Evolutionary conservation across 2,888 invertebrate genomes (phyloP).

Genomic region (Peribatodes rhomboidaria): DNA sequence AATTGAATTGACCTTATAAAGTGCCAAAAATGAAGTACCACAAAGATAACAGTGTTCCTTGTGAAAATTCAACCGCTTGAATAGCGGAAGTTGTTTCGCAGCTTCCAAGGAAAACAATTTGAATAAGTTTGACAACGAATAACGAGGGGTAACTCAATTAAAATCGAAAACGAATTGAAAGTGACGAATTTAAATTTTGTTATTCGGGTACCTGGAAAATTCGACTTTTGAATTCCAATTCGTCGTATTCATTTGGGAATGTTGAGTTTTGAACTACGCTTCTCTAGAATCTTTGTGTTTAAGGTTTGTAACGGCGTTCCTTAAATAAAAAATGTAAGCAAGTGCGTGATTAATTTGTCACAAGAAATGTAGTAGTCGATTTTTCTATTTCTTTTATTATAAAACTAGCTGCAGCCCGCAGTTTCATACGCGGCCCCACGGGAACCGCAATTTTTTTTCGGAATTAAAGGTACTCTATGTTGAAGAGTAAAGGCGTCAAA

Average conservation of each 20-base stretch:
- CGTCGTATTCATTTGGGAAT: not conserved
- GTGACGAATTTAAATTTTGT: constrained; percentile 23
- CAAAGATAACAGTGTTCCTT: not conserved
- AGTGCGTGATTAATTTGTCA: too few species aligned
- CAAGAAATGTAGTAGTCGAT: too few species aligned
- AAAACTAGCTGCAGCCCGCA: too few species aligned
- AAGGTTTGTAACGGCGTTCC: not conserved
- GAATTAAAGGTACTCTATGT: too few species aligned
- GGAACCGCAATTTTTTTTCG: too few species aligned
- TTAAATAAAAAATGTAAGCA: not conserved
- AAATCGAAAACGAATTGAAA: constrained; percentile 19
- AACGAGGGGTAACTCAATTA: constrained; percentile 26
- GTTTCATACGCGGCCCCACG: too few species aligned
- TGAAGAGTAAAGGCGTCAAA: too few species aligned
- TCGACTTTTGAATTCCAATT: constrained; percentile 7
- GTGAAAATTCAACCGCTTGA: not conserved
- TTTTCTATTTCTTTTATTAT: too few species aligned
- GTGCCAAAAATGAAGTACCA: too few species aligned
- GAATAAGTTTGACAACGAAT: constrained; percentile 20
- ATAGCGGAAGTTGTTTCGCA: not conserved
- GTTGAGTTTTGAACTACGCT: constrained; percentile 13
- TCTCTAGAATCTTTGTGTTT: not conserved
- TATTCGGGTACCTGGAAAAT: constrained; percentile 16
- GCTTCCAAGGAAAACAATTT: constrained; percentile 26
- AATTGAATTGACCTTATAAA: too few species aligned